Percentiles rank a stretch among this genome's conserved stretches.
Conservation (phyloP, 2,113 vertebrate genomes). For the Xiphias gladius region DNA sequence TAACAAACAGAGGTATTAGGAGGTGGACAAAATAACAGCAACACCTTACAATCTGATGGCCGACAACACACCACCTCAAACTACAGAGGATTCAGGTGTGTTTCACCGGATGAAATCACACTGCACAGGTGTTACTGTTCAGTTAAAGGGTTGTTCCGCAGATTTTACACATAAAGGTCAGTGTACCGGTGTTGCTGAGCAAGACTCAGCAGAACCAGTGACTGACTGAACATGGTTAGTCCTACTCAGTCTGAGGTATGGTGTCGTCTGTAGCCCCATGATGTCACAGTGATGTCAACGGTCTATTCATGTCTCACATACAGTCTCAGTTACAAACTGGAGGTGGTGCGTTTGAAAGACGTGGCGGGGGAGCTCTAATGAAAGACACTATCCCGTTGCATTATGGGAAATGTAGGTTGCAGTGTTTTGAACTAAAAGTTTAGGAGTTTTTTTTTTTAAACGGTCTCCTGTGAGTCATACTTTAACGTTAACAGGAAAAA, state of each 20-base stretch:
- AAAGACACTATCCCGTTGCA: constrained; percentile 23
- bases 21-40: background rate
- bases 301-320: background rate
- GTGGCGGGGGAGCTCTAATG: background rate
- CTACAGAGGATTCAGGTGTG: background rate
- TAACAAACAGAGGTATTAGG: background rate
- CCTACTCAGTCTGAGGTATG: background rate
- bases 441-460: background rate
- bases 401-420: constrained; percentile 42
- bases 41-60: background rate
- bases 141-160: no score
- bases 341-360: background rate
- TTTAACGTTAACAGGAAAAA: background rate
- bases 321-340: background rate
- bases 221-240: no score
- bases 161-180: background rate
- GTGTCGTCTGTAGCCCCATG: constrained; percentile 2
- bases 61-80: constrained; percentile 3
- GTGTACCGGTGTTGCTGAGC: background rate
- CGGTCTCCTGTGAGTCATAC: background rate
- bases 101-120: background rate
- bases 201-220: background rate
- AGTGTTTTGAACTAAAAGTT: background rate
- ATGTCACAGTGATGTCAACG: constrained; percentile 1
- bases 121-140: background rate